Percentiles rank a stretch among this genome's conserved stretches.
phyloP scores from a whole-genome alignment of 2,888 invertebrate genomes.

The Synanthedon formicaeformis region DNA sequence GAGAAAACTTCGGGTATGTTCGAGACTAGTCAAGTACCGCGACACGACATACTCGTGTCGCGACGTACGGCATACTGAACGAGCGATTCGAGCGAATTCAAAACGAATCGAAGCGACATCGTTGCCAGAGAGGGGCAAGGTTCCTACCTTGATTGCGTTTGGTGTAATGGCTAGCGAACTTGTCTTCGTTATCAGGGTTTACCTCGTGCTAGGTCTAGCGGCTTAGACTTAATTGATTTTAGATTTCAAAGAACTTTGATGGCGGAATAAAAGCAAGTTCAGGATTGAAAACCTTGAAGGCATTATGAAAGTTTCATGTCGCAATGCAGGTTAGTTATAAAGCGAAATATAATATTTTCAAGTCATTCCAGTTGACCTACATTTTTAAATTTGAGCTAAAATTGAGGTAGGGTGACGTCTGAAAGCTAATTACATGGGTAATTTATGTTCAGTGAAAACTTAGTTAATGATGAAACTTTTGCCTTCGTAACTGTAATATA shows the following conservation, averaged over 20 bases:
- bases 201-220: conserved; percentile 16
- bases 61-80: conserved; percentile 18
- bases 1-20: background rate
- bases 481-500: too few species aligned
- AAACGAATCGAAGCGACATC: background rate
- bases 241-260: background rate
- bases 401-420: too few species aligned
- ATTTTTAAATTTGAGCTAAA: too few species aligned
- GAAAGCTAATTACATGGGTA: too few species aligned
- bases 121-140: background rate
- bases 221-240: conserved; percentile 13
- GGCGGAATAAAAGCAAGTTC: background rate
- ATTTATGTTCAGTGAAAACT: too few species aligned
- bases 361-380: too few species aligned
- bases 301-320: too few species aligned
- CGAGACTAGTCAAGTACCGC: background rate
- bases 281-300: too few species aligned
- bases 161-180: conserved; percentile 9
- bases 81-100: background rate
- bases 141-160: background rate
- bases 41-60: conserved; percentile 10
- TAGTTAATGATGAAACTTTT: too few species aligned
- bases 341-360: too few species aligned
- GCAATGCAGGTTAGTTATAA: too few species aligned
- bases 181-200: conserved; percentile 34